Percentiles rank a stretch among this genome's conserved stretches.
Conservation (phyloP, 2,797 vertebrate genomes). For the Apogon hyalosoma region DNA sequence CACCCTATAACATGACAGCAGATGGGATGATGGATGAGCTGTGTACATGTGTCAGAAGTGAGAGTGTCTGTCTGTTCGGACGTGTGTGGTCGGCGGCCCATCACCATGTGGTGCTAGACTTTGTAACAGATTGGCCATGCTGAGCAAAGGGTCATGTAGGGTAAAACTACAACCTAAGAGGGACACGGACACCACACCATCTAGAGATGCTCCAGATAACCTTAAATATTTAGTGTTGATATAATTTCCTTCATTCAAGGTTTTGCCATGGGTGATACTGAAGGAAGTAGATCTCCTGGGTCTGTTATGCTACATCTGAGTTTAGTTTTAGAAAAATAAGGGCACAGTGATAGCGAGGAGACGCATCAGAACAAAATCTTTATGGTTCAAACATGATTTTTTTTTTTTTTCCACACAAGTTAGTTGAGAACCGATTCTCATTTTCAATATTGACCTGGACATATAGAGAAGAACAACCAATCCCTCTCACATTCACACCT, state of each 20-base stretch:
- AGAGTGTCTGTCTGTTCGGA: constrained; percentile 31
- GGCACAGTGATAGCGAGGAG: background rate
- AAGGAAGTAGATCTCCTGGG: constrained; percentile 16
- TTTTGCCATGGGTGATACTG: background rate
- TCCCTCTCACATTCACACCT: no score
- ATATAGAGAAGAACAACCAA: no score
- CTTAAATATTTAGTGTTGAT: constrained; percentile 7
- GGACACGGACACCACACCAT: constrained; percentile 1
- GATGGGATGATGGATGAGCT: constrained; percentile 46
- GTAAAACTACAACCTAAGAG: constrained; percentile 39
- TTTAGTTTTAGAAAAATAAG: constrained; percentile 1
- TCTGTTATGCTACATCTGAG: background rate
- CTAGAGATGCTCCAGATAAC: constrained; percentile 8
- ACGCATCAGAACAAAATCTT: no score
- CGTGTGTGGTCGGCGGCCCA: constrained; percentile 51
- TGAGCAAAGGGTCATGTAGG: constrained; percentile 62
- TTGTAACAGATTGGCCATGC: constrained; percentile 52
- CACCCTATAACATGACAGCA: constrained; percentile 36
- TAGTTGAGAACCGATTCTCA: no score
- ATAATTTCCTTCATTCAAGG: constrained; percentile 9
- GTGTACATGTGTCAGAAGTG: constrained; percentile 43
- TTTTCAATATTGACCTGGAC: no score
- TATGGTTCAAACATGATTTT: no score
- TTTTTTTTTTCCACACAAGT: no score
- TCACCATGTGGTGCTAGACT: constrained; percentile 27